Conservation (phyloP, 2,888 invertebrate genomes). For the Scaptodrosophila latifasciaeformis region DNA sequence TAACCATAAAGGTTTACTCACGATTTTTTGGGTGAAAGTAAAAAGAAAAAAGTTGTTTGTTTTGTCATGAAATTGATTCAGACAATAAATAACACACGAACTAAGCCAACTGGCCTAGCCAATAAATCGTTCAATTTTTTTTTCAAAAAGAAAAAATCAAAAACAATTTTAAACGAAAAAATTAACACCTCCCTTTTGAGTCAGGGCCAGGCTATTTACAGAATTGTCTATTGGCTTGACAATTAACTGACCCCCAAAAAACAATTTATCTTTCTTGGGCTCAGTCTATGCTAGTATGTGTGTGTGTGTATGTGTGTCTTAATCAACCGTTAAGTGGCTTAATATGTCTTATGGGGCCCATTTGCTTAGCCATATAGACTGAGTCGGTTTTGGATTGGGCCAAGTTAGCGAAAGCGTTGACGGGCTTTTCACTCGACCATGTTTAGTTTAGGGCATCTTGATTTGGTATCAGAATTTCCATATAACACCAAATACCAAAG, state of each 20-base stretch:
- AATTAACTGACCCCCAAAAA: not conserved
- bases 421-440: not conserved
- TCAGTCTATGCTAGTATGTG: no score
- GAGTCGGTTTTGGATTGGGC: no score
- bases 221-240: no score
- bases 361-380: not conserved
- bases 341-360: slow-evolving; percentile 32
- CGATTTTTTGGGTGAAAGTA: slow-evolving; percentile 5
- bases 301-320: slow-evolving; percentile 9
- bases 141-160: not conserved
- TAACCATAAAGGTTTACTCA: slow-evolving; percentile 29
- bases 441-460: slow-evolving; percentile 1
- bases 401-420: slow-evolving; percentile 2
- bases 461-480: slow-evolving; percentile 30
- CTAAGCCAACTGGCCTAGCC: not conserved
- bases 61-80: slow-evolving; percentile 7
- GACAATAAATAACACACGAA: not conserved
- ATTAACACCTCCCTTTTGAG: slow-evolving; percentile 17
- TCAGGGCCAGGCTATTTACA: slow-evolving; percentile 28
- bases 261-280: not conserved
- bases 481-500: slow-evolving; percentile 25
- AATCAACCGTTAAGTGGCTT: slow-evolving; percentile 46
- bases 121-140: not conserved
- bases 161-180: slow-evolving; percentile 8
- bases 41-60: slow-evolving; percentile 11